phyloP scores from a whole-genome alignment of 1,140 invertebrate genomes.

The Drosophila miranda region DNA sequence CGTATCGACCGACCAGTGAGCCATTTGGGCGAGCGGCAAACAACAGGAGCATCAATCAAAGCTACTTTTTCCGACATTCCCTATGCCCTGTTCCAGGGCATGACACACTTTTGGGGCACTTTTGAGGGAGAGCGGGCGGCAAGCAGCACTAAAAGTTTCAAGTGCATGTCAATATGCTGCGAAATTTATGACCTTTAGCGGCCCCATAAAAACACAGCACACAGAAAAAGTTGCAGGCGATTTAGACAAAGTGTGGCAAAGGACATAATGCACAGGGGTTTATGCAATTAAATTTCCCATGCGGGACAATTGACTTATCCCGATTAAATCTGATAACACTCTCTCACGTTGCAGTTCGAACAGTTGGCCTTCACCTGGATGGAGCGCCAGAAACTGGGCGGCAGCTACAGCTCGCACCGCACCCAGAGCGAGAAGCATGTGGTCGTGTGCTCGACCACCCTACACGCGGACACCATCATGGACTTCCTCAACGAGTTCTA shows the following conservation, averaged over 20 bases:
- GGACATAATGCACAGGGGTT: slow-evolving; percentile 19
- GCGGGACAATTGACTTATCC: slow-evolving; percentile 30
- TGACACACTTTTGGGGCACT: slow-evolving; percentile 26
- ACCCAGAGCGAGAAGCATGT: slow-evolving; percentile 98
- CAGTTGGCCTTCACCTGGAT: slow-evolving; percentile 98
- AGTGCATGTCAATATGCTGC: slow-evolving; percentile 63
- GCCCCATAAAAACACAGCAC: slow-evolving; percentile 18
- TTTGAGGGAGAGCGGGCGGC: not conserved
- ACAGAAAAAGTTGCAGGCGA: slow-evolving; percentile 9
- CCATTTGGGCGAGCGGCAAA: slow-evolving; percentile 27
- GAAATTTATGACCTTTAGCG: slow-evolving; percentile 54
- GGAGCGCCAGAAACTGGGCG: slow-evolving; percentile 95
- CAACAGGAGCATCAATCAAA: slow-evolving; percentile 74
- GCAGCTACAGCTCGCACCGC: slow-evolving; percentile 96
- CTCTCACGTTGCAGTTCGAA: slow-evolving; percentile 88
- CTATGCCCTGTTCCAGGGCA: slow-evolving; percentile 17
- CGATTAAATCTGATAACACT: slow-evolving; percentile 1
- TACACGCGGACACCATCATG: slow-evolving; percentile 98
- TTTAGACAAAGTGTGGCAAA: slow-evolving; percentile 55
- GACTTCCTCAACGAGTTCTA: slow-evolving; percentile 99
- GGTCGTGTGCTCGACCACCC: slow-evolving; percentile 97
- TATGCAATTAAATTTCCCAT: slow-evolving; percentile 54
- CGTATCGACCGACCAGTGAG: not conserved
- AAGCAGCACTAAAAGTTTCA: slow-evolving; percentile 26
- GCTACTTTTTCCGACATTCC: slow-evolving; percentile 26